phyloP scores from a whole-genome alignment of 2,797 vertebrate species.

The Sebastes paucispinis region DNA sequence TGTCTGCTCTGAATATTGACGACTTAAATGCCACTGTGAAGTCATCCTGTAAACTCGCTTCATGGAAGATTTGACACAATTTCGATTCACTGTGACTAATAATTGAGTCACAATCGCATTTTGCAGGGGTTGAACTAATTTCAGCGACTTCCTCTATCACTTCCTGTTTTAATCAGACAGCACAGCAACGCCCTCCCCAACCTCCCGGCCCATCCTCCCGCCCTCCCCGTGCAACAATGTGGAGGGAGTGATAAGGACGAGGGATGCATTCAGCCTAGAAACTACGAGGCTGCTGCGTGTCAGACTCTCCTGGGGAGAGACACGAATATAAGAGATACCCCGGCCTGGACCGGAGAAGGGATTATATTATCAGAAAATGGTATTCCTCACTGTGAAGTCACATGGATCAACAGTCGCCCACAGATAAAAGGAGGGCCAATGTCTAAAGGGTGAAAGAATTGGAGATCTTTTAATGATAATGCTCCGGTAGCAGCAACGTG shows the following conservation, averaged over 20 bases:
- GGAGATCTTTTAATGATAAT: constrained; percentile 53
- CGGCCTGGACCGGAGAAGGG: constrained; percentile 42
- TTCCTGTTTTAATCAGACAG: constrained; percentile 55
- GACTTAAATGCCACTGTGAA: neutral
- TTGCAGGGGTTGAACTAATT: constrained; percentile 10
- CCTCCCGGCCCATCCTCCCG: constrained; percentile 18
- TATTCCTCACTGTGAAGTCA: constrained; percentile 60
- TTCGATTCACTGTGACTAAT: neutral
- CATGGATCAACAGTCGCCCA: constrained; percentile 47
- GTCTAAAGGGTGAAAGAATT: constrained; percentile 49
- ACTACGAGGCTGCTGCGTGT: constrained; percentile 38
- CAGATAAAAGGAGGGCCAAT: constrained; percentile 53
- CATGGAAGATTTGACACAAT: neutral
- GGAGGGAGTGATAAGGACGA: constrained; percentile 67
- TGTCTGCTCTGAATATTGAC: neutral
- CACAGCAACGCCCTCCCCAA: constrained; percentile 8
- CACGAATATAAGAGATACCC: constrained; percentile 56
- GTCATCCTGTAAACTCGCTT: neutral
- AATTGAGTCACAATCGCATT: neutral
- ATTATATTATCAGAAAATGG: constrained; percentile 76
- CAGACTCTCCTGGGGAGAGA: constrained; percentile 62
- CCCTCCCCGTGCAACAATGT: constrained; percentile 57
- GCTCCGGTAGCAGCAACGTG: constrained; percentile 23
- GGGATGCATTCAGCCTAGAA: constrained; percentile 50
- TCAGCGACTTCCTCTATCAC: constrained; percentile 15